Percentiles rank a stretch among this genome's conserved stretches.
These are phyloP conservation scores for Drosophila ironensis DNA, from an alignment of 1,140 invertebrate genomes.

Conservation along the genomic window DNA sequence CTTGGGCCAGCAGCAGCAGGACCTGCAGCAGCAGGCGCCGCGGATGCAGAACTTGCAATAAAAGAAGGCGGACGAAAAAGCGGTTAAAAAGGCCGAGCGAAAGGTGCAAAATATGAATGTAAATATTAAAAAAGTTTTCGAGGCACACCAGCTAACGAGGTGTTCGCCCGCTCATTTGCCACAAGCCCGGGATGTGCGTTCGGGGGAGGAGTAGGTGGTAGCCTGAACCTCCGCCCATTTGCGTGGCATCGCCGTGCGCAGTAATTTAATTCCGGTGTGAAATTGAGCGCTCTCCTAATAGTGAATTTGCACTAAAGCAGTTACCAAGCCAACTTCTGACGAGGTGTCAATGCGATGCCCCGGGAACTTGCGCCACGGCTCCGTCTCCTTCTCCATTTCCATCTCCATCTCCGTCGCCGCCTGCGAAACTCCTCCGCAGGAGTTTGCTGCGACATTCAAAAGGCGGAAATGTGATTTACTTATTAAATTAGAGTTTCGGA, in stretches of 20 bases:
- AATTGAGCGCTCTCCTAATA: conserved; percentile 77
- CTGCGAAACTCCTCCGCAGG: conserved; percentile 6
- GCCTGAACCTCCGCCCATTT: background rate
- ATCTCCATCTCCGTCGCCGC: conserved; percentile 1
- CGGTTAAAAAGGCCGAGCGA: conserved; percentile 34
- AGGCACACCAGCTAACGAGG: conserved; percentile 73
- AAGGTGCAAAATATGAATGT: conserved; percentile 80
- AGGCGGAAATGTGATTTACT: conserved; percentile 74
- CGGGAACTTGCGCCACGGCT: conserved; percentile 16
- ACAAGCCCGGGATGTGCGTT: too few relatives aligned
- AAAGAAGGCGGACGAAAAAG: conserved; percentile 28
- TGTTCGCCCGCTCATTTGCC: conserved; percentile 75
- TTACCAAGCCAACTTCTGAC: conserved; percentile 71
- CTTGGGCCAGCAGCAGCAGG: conserved; percentile 30
- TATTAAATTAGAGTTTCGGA: conserved; percentile 65
- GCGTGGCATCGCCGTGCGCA: conserved; percentile 49
- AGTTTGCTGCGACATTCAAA: conserved; percentile 39
- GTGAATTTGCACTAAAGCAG: conserved; percentile 75
- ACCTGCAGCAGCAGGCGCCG: background rate
- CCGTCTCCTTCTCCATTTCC: background rate
- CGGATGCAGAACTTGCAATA: conserved; percentile 48
- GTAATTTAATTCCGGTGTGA: conserved; percentile 76
- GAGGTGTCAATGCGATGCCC: conserved; percentile 71
- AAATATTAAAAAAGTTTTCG: conserved; percentile 80
- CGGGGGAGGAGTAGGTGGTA: too few relatives aligned